A percentile compares a stretch with the other conserved stretches of the same genome.
These are phyloP conservation scores for Ophthalmolycus amberensis DNA, from an alignment of 2,113 vertebrate species.

Conservation along the genomic window DNA sequence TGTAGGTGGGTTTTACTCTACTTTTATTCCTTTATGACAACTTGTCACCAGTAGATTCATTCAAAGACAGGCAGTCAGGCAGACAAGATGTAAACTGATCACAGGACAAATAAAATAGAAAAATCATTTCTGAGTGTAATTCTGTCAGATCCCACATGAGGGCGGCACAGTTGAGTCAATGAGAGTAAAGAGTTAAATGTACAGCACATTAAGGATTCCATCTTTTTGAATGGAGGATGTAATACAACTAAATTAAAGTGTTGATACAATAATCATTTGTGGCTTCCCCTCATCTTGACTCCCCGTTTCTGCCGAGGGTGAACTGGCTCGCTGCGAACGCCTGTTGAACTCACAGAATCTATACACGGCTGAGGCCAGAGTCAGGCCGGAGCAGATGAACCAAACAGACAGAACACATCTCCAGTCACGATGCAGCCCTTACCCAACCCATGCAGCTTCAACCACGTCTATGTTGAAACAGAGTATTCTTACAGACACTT, in stretches of 20 bases:
- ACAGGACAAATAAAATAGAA: no score
- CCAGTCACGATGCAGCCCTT: background rate
- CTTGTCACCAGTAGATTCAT: background rate
- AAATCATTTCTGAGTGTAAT: background rate
- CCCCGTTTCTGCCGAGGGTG: conserved; percentile 6
- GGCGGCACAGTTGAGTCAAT: conserved; percentile 53
- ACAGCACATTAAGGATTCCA: background rate
- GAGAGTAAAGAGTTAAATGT: background rate
- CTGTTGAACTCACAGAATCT: conserved; percentile 12
- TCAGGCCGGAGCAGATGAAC: background rate
- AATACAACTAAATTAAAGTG: conserved; percentile 3
- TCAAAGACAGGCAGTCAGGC: background rate
- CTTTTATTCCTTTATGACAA: background rate
- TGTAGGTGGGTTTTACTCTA: background rate
- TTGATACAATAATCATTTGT: conserved; percentile 6
- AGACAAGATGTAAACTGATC: background rate
- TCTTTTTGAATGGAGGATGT: conserved; percentile 2
- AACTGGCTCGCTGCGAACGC: background rate
- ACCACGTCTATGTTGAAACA: background rate
- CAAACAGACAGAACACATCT: background rate
- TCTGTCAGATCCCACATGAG: conserved; percentile 42
- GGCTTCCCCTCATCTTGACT: conserved; percentile 10
- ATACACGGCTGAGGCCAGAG: conserved; percentile 20
- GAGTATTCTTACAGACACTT: background rate
- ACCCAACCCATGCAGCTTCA: no score